These are phyloP conservation scores for Sialis lutaria DNA, from an alignment of 2,888 invertebrate species.

Conservation along the genomic window DNA sequence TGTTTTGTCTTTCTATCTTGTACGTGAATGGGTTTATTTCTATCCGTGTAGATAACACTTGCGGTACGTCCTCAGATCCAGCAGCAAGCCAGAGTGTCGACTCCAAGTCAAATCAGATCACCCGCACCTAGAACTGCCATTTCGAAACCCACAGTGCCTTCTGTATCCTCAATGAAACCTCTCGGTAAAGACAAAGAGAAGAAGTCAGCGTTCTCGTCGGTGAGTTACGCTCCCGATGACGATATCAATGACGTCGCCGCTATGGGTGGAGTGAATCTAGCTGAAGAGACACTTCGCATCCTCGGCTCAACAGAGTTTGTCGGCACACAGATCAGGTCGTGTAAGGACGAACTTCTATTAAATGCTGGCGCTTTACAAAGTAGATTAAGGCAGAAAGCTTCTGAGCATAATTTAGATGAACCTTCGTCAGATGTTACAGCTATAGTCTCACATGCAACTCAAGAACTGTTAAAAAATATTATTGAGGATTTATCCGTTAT, in stretches of 20 bases:
- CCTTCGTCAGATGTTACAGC: slow-evolving; percentile 65
- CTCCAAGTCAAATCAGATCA: slow-evolving; percentile 24
- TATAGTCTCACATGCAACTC: slow-evolving; percentile 82
- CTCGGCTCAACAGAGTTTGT: slow-evolving; percentile 65
- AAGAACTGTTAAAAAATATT: slow-evolving; percentile 80
- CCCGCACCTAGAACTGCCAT: slow-evolving; percentile 18
- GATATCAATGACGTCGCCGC: slow-evolving; percentile 98
- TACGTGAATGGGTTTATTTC: no score
- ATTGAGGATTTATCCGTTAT: slow-evolving; percentile 82
- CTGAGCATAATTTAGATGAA: slow-evolving; percentile 67
- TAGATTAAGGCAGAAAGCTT: slow-evolving; percentile 57
- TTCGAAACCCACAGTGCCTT: slow-evolving; percentile 37
- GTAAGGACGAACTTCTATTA: slow-evolving; percentile 84
- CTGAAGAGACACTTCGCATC: slow-evolving; percentile 90
- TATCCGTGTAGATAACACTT: slow-evolving; percentile 11
- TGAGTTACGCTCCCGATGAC: slow-evolving; percentile 50
- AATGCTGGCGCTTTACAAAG: slow-evolving; percentile 59
- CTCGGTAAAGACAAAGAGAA: slow-evolving; percentile 63
- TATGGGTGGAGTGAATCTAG: slow-evolving; percentile 96
- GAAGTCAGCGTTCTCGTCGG: slow-evolving; percentile 37
- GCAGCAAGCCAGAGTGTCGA: slow-evolving; percentile 22
- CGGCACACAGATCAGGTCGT: slow-evolving; percentile 65
- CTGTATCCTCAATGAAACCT: slow-evolving; percentile 35
- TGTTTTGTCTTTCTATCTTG: no score
- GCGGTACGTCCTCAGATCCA: slow-evolving; percentile 21